Percentiles rank a stretch among this genome's conserved stretches.
Evolutionary conservation across 2,888 invertebrate species (phyloP).

Genomic region (Terebella lapidaria): DNA sequence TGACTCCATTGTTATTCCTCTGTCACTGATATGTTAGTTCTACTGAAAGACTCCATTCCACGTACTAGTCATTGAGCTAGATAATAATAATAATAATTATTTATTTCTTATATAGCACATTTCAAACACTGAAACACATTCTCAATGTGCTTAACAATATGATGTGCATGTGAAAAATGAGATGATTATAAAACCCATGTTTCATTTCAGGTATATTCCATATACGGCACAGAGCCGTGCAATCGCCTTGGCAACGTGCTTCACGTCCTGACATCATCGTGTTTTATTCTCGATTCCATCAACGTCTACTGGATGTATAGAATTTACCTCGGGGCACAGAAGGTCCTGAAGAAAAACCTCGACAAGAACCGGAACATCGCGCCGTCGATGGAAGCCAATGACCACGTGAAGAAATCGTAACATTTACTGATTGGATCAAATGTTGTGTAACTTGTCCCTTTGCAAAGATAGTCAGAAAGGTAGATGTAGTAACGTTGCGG

Average conservation of each 20-base stretch:
- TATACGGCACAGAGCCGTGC: constrained; percentile 36
- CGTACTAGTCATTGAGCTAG: too few relatives aligned
- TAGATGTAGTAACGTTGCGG: too few relatives aligned
- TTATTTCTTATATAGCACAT: background rate
- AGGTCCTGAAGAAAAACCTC: constrained; percentile 22
- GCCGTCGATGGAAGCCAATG: too few relatives aligned
- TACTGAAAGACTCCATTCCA: too few relatives aligned
- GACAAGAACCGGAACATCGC: background rate
- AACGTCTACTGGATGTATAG: constrained; percentile 49
- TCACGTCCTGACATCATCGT: constrained; percentile 42
- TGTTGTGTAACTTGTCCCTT: too few relatives aligned
- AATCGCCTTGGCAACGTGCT: constrained; percentile 42
- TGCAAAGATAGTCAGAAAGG: too few relatives aligned
- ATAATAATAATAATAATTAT: background rate
- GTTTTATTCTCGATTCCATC: constrained; percentile 42
- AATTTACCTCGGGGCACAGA: constrained; percentile 38
- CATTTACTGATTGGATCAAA: too few relatives aligned
- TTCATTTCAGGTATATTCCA: constrained; percentile 16
- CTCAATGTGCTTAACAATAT: too few relatives aligned
- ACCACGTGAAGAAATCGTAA: too few relatives aligned
- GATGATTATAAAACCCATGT: background rate
- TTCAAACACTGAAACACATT: background rate
- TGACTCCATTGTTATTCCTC: background rate
- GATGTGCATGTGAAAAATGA: too few relatives aligned
- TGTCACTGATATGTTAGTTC: too few relatives aligned